These are phyloP conservation scores for Callithrix jacchus DNA, from an alignment of 2,113 vertebrate species.

Conservation along the genomic window DNA sequence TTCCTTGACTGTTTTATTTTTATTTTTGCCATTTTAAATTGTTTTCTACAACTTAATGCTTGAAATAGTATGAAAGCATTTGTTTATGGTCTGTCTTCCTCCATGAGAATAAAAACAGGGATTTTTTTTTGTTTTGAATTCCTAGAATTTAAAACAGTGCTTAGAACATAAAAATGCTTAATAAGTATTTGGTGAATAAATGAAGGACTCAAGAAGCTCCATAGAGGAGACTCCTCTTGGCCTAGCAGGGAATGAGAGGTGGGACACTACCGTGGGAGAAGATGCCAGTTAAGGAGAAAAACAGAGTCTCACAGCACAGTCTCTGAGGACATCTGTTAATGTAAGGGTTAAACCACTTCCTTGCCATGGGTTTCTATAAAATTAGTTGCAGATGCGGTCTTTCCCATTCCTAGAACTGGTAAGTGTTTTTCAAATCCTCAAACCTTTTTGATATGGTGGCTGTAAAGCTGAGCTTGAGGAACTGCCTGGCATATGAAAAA, in stretches of 20 bases:
- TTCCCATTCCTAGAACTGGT: conserved; percentile 23
- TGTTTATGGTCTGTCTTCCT: not conserved
- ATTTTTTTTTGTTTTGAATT: not conserved
- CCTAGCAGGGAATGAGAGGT: not conserved
- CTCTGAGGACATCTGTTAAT: not conserved
- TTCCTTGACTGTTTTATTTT: not conserved
- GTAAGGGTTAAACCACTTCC: not conserved
- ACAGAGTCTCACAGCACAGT: not conserved
- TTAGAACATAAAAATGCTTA: not conserved
- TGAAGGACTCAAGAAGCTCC: not conserved
- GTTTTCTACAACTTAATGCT: not conserved
- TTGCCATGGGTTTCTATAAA: conserved; percentile 16
- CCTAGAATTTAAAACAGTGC: not conserved
- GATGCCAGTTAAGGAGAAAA: not conserved
- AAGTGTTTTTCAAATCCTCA: conserved; percentile 47
- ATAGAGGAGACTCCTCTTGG: not conserved
- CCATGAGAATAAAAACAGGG: not conserved
- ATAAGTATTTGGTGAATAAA: not conserved
- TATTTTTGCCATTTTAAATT: not conserved
- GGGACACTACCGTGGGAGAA: not conserved
- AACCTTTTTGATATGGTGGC: not conserved
- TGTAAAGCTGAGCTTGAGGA: conserved; percentile 41
- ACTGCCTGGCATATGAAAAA: not conserved
- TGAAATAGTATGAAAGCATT: not conserved
- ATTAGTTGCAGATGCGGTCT: conserved; percentile 23